Base-by-base conservation (phyloP, 2,797 vertebrate species). In the Crenuchus spilurus region DNA sequence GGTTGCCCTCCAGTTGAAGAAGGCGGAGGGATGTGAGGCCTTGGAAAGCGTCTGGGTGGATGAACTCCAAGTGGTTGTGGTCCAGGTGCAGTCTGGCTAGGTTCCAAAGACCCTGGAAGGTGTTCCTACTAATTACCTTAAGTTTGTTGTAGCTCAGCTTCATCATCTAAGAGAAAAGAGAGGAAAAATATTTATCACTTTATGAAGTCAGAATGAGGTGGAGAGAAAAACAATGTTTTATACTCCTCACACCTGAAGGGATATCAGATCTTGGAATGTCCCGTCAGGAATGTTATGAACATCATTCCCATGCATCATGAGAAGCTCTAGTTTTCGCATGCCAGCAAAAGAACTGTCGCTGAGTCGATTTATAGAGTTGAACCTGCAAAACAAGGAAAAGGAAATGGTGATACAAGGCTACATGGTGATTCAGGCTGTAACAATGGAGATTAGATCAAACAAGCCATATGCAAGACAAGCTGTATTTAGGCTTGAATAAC, bases 81-180 rank as follows among this genome's bases (percentile, higher is more conserved):
- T 98, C 97, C 75, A 96, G 37, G 79, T 98, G 95, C 24, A 99
- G 80, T 62, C 96, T 83, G 71, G 92, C 82, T 78, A 99, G 58
- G 30, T 84, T 86, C 80, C 89, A 91, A 58, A 99, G 92, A 1
- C 97, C 97, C 58, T 79, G 89, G 4, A 99, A 88, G 0, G 93
- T 92, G n/a, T 85, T 81, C 1, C 86, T 83, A 37, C 80, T 90
- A 76, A 99, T 77, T 64, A 91, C 87, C 7, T 86, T 91, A 52
- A 99, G 78, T 72, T 97, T 95, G 85, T 99, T 99, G 88, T 96
- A 99, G 88, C 96, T 99, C 60, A 97, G 88, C 86, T 98, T 98
- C 85, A 99, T 87, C 79, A 97, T 95, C 96, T 98, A n/a, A 33
- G 35, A 6, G 5, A 63, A 4, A 14, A 14, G 18, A 80, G 70